Evolutionary conservation across 2,113 vertebrate species (phyloP).

Genomic region (Gadus chalcogrammus): DNA sequence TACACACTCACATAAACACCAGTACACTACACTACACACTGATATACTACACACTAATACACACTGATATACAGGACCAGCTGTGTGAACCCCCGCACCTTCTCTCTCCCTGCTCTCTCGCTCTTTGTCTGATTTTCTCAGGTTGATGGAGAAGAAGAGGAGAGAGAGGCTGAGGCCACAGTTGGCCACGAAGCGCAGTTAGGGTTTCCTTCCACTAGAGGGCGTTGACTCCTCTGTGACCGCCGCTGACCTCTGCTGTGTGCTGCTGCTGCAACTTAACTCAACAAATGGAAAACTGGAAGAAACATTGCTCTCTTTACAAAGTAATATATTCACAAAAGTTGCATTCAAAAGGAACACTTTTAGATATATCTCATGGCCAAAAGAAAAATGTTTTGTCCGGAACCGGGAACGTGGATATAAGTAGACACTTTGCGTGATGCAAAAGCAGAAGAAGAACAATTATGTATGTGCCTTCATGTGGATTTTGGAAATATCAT

Average conservation of each 20-base stretch:
- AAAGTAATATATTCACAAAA: conserved; percentile 13
- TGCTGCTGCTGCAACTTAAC: neutral
- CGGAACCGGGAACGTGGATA: conserved; percentile 6
- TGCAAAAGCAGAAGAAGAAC: conserved; percentile 25
- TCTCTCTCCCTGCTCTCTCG: neutral
- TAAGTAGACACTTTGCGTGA: conserved; percentile 26
- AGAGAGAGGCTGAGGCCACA: conserved; percentile 77
- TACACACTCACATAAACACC: neutral
- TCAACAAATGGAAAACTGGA: neutral
- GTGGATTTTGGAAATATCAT: neutral
- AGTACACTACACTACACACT: conserved; percentile 10
- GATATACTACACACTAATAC: conserved; percentile 6
- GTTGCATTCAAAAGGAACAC: neutral
- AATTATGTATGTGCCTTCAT: conserved; percentile 54
- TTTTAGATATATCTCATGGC: conserved; percentile 40
- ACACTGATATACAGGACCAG: conserved; percentile 71
- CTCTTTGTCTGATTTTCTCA: conserved; percentile 30
- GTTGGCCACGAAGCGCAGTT: conserved; percentile 78
- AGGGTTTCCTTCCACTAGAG: conserved; percentile 31
- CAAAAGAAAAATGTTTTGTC: conserved; percentile 10
- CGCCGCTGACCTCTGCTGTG: neutral
- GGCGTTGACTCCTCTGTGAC: conserved; percentile 10
- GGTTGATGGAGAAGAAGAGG: conserved; percentile 83
- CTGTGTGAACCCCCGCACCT: conserved; percentile 72
- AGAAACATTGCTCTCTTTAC: conserved; percentile 4